Base-by-base conservation (phyloP, 2,113 vertebrate genomes). In the Notechis scutatus region DNA sequence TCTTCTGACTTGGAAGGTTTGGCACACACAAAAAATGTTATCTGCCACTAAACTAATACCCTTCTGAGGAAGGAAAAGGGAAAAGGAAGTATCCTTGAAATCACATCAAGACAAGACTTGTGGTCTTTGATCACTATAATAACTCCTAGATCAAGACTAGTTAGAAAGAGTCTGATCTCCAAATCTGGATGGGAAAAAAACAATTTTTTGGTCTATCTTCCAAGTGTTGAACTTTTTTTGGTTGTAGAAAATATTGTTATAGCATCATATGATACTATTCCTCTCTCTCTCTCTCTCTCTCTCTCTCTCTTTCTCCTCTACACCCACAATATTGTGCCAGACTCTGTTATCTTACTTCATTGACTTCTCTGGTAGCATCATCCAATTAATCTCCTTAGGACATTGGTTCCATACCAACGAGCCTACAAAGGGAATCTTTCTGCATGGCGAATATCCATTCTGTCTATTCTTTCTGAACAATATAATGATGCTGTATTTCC, bases 361-460 rank as follows among this genome's bases (percentile, higher is more conserved):
- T 93, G 54, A 57, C 45, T 50, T 93, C 89, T 87, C 42, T 81
- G 45, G 54, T 26, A 90, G 29, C 88, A 85, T 59, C 88, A 92
- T 86, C 92, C 81, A 86, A 87, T 93, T 93, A 93, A 87, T 90
- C 74, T 90, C 81, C 56, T 42, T 52, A 23, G 81, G 56, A 87
- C 89, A 93, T 90, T 90, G 88, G 92, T 93, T 93, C 92, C 92
- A 93, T 93, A 64, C 74, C 55, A 87, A 93, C 64, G 89, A 87
- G 18, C 45, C 9, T 87, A 87, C 81, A 87, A 90, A 90, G 89
- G 52, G 87, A 90, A 64, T 42, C 45, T 90, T 64, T 52, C 88
- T 12, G 14, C 29, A 45, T 15, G 52, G 23, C 64, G 81, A 54
- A 90, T 54, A 90, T 54, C 21, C 39, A 42, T 39, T 47, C 5